Base-by-base conservation (phyloP, 2,113 vertebrate species). In the Colius striatus region DNA sequence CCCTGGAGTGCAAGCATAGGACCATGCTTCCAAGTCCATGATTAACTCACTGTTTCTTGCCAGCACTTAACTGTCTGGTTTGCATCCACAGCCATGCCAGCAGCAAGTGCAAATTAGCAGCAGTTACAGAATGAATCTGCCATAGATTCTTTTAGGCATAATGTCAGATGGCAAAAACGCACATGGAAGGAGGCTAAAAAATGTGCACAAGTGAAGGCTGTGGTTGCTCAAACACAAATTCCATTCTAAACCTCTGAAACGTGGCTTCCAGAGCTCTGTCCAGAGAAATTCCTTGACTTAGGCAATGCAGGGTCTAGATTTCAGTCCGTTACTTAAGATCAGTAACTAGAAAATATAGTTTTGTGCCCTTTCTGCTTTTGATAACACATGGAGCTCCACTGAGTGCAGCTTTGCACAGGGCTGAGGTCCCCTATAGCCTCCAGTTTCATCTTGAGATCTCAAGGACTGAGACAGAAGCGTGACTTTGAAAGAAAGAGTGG, bases 51-150 rank as follows among this genome's bases (percentile, higher is more conserved):
- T 5, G 5, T 36, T 73, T 43, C 90, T 79, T 92, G 78, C 78
- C 83, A 87, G 30, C 34, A 38, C 55, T 77, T 74, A 83, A 70
- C 77, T 58, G 51, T 45, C 57, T 72, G 79, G 51, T 82, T 90
- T 90, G 63, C 72, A 78, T 62, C 67, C 51, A 34, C 30, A 43
- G 57, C 62, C 61, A 29, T 78, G 77, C 82, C 83, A 90, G 67
- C 61, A 79, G 87, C 87, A 70, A 87, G 83, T 61, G 73, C 67
- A 79, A 83, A 83, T 74, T 83, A 87, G 67, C 67, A 94, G 80
- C 75, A 85, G 58, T 77, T 81, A 81, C 41, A 75, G 41, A 41
- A 79, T 13, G 36, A 60, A 34, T 75, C 62, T 83, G 34, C 51
- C 51, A 10, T 60, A 27, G 83, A 67, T 72, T 77, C 63, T 71